Conservation (phyloP, 2,113 vertebrate species). For the Plecotus auritus region DNA sequence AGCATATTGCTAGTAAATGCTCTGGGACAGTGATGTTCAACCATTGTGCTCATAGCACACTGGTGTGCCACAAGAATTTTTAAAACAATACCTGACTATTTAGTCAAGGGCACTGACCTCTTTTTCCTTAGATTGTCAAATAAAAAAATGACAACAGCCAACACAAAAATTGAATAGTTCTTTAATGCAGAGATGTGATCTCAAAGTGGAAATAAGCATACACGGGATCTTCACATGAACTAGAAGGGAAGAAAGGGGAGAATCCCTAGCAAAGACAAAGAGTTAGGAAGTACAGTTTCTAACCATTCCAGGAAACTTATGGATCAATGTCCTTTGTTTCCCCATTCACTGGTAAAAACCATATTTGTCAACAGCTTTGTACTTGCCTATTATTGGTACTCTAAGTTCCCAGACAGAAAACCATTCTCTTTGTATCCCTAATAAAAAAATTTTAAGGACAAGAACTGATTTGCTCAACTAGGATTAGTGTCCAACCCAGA, state of each 20-base stretch:
- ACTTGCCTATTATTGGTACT: background rate
- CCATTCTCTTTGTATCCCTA: background rate
- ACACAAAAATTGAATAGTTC: background rate
- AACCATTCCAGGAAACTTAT: background rate
- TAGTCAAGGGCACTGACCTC: background rate
- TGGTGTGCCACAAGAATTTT: background rate
- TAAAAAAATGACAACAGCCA: background rate
- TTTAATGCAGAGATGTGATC: conserved; percentile 16
- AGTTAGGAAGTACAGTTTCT: background rate
- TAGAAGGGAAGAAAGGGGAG: background rate
- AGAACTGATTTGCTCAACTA: background rate
- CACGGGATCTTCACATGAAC: background rate
- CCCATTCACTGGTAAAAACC: background rate
- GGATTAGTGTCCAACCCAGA: background rate
- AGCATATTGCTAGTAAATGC: background rate
- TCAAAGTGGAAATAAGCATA: background rate
- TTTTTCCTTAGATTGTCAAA: background rate
- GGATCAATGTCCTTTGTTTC: background rate
- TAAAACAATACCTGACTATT: background rate
- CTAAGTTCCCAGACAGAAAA: background rate
- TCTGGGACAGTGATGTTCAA: background rate
- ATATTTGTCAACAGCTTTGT: background rate
- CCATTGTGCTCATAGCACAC: background rate
- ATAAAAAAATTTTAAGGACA: background rate
- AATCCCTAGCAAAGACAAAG: background rate